Conservation (phyloP, 2,888 invertebrate genomes). For the Pachymerium ferrugineum region DNA sequence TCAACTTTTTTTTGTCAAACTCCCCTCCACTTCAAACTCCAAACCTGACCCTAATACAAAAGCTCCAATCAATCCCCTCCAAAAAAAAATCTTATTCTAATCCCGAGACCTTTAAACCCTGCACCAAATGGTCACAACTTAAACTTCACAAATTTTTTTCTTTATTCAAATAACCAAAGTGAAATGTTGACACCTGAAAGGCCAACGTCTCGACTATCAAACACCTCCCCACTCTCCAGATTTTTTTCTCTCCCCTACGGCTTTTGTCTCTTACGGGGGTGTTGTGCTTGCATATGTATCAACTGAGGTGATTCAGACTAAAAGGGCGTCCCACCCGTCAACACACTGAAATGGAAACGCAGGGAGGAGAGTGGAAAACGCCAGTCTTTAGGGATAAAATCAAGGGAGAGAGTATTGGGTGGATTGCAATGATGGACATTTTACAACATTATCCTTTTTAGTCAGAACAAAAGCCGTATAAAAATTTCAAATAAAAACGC, state of each 20-base stretch:
- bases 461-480: background rate
- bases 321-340: constrained; percentile 16
- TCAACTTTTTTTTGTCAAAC: too few relatives aligned
- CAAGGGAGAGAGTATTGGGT: background rate
- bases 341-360: constrained; percentile 10
- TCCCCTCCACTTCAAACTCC: too few relatives aligned
- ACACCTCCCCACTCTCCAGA: background rate
- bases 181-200: constrained; percentile 1
- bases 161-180: constrained; percentile 11
- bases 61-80: too few relatives aligned
- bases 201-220: background rate
- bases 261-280: constrained; percentile 5
- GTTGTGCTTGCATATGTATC: constrained; percentile 18
- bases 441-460: constrained; percentile 20
- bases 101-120: too few relatives aligned
- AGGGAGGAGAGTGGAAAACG: background rate
- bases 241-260: background rate
- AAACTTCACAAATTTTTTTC: background rate
- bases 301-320: constrained; percentile 10
- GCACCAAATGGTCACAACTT: too few relatives aligned
- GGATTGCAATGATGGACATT: background rate
- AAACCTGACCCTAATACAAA: too few relatives aligned
- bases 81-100: too few relatives aligned
- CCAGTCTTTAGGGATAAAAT: constrained; percentile 15
- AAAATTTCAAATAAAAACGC: background rate